Conservation (phyloP, 2,888 invertebrate species). For the Chalcosyrphus nemorum region DNA sequence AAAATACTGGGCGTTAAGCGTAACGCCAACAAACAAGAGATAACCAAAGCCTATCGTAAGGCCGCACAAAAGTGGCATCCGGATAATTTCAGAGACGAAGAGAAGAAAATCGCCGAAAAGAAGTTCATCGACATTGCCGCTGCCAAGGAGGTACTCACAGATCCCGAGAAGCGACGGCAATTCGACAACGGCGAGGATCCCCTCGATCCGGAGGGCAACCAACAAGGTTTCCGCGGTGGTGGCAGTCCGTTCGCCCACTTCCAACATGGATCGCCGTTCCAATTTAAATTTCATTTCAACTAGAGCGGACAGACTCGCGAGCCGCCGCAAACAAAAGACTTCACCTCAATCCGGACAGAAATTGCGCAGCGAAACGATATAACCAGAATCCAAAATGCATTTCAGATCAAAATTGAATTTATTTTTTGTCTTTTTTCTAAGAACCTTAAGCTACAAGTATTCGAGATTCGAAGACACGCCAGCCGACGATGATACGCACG, state of each 20-base stretch:
- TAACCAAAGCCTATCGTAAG: slow-evolving; percentile 97
- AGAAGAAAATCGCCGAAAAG: slow-evolving; percentile 97
- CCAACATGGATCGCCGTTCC: slow-evolving; percentile 94
- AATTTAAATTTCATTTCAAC: slow-evolving; percentile 98
- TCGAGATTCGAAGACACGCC: slow-evolving; percentile 19
- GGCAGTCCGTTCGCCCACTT: slow-evolving; percentile 92
- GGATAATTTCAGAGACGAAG: slow-evolving; percentile 94
- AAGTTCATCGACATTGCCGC: slow-evolving; percentile 99
- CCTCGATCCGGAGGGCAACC: slow-evolving; percentile 94
- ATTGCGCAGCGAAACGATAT: slow-evolving; percentile 22
- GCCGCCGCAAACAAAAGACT: slow-evolving; percentile 52
- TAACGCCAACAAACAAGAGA: slow-evolving; percentile 95
- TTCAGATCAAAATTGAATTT: slow-evolving; percentile 48
- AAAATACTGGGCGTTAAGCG: slow-evolving; percentile 92
- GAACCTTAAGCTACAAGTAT: slow-evolving; percentile 17
- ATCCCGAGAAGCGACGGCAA: slow-evolving; percentile 95
- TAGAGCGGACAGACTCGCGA: slow-evolving; percentile 81
- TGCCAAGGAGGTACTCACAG: slow-evolving; percentile 96
- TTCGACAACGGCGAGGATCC: slow-evolving; percentile 99
- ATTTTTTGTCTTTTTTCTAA: slow-evolving; percentile 25
- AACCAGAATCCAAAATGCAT: slow-evolving; percentile 34
- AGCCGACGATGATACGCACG: slow-evolving; percentile 27
- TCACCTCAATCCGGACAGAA: slow-evolving; percentile 13
- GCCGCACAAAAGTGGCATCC: slow-evolving; percentile 99
- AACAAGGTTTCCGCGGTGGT: slow-evolving; percentile 83